Base-by-base conservation (phyloP, 2,888 invertebrate species). In the Neoaliturus tenellus region DNA sequence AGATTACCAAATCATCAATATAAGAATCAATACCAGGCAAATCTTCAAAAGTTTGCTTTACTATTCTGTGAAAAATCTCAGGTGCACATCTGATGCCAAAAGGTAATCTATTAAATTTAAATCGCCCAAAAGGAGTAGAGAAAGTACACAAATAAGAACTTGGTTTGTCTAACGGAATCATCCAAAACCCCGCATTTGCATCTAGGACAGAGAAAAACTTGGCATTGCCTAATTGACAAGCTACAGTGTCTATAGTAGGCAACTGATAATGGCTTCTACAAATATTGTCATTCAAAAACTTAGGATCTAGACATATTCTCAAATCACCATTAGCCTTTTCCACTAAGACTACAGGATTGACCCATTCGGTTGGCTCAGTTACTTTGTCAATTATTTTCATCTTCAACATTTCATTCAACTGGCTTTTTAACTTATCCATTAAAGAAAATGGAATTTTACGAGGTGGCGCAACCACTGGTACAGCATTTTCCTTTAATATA, bases 251-350 rank as follows among this genome's bases (percentile, higher is more conserved):
- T 62, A 89, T 87, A 0, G 87, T 88, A 41, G 88, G 89, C 81
- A 88, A 81, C 28, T 87, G 86, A 83, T 87, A 85, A 62, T 86
- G 80, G 81, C 86, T 86, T 35, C 85, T 81, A 33, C 85, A 67
- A 23, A 90, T 88, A 1, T 89, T 89, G 82, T 85, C 86, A 85
- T 90, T 90, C 84, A 89, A 87, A 35, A 89, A 84, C 10, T 89
- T 85, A 88, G 90, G 90, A 85, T 90, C 90, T 31, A 90, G 84
- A 84, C 90, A 89, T 39, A 90, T 86, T 14, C 89, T 84, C 39
- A 90, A 87, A 41, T 89, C 89, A 8, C 87, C 88, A 69, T 35
- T 69, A 39, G 33, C 0, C 14, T 69, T 69, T 20, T 35, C 20
- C 6, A 69, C 69, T 39, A 89, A 83, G 0, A 89, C 89, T 8